Percentiles rank a stretch among this genome's conserved stretches.
Conservation (phyloP, 2,888 invertebrate genomes). For the Drosophila mimetica region DNA sequence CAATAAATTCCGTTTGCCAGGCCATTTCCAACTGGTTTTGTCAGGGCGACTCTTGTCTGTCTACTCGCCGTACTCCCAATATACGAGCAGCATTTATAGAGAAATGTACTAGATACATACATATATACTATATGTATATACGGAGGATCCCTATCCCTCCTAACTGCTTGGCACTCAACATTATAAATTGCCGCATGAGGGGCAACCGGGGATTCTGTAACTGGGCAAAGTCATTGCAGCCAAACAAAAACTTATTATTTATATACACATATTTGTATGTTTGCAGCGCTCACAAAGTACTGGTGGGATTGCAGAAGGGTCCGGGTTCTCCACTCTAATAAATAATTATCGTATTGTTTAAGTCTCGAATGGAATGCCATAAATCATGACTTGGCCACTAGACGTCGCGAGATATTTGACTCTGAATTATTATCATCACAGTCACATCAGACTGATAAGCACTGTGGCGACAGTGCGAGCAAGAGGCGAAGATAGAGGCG, state of each 20-base stretch:
- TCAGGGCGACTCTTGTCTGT: constrained; percentile 48
- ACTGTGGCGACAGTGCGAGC: constrained; percentile 30
- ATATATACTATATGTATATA: background rate
- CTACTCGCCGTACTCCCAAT: constrained; percentile 11
- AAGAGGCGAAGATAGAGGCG: background rate
- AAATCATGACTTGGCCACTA: constrained; percentile 48
- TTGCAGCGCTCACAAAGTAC: constrained; percentile 31
- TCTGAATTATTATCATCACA: constrained; percentile 56
- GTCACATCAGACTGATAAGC: constrained; percentile 50
- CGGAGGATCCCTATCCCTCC: constrained; percentile 25
- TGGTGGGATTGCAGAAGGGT: constrained; percentile 3
- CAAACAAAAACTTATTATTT: constrained; percentile 55
- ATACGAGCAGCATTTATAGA: constrained; percentile 8
- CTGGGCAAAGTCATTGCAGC: constrained; percentile 42
- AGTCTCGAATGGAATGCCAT: constrained; percentile 58
- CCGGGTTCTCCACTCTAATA: constrained; percentile 44
- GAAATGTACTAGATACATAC: constrained; percentile 8
- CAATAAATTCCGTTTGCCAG: constrained; percentile 59
- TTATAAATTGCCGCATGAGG: constrained; percentile 57
- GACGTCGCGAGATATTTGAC: constrained; percentile 51
- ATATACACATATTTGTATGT: constrained; percentile 42
- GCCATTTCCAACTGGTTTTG: constrained; percentile 57
- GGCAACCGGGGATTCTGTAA: constrained; percentile 3
- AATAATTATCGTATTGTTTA: constrained; percentile 63
- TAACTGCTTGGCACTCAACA: constrained; percentile 55